Conservation (phyloP, 2,888 invertebrate genomes). For the Esperia sulphurella region DNA sequence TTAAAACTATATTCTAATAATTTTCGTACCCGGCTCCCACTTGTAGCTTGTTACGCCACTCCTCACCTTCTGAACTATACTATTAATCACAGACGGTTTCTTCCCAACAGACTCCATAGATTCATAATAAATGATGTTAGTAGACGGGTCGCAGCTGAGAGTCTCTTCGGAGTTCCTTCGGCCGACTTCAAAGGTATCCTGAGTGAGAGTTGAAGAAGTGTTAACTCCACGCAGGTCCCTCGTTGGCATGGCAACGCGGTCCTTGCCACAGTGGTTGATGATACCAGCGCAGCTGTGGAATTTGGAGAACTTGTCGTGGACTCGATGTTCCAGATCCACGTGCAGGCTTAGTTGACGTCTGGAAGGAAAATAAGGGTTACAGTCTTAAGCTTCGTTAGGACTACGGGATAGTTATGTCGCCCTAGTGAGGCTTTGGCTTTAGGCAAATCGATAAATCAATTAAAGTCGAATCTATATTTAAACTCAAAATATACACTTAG, state of each 20-base stretch:
- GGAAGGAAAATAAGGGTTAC: constrained; percentile 13
- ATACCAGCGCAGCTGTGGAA: constrained; percentile 52
- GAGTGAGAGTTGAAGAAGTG: constrained; percentile 16
- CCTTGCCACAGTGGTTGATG: constrained; percentile 16
- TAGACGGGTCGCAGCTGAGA: constrained; percentile 43
- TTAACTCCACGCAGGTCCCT: neutral
- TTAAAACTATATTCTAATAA: constrained; percentile 44
- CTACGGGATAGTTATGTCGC: no score
- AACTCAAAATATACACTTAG: no score
- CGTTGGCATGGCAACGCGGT: neutral
- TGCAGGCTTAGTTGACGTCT: constrained; percentile 58
- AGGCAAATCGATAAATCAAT: no score
- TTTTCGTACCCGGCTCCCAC: constrained; percentile 63
- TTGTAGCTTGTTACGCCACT: constrained; percentile 37
- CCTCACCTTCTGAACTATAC: constrained; percentile 31
- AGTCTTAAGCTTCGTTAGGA: no score
- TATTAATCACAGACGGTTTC: constrained; percentile 33
- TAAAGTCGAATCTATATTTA: no score
- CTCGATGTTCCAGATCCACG: constrained; percentile 46
- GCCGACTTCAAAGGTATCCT: constrained; percentile 16
- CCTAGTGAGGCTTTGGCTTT: no score
- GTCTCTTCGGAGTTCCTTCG: constrained; percentile 34
- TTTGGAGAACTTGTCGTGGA: constrained; percentile 48
- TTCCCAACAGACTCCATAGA: constrained; percentile 39
- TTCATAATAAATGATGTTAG: constrained; percentile 49